Conservation (phyloP, 2,888 invertebrate species). For the Caenorhabditis doughertyi region DNA sequence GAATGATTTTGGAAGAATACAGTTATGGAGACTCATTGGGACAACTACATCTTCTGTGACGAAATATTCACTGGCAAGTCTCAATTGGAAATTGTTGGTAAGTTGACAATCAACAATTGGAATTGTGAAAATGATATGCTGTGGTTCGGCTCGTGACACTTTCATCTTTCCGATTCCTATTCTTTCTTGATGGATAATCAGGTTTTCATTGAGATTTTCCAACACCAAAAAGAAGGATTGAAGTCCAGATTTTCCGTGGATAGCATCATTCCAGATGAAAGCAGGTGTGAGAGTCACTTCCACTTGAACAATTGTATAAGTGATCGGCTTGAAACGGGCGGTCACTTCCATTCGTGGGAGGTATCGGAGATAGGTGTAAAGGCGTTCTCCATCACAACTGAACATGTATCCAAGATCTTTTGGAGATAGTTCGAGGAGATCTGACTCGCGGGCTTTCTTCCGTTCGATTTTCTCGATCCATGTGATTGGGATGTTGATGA, state of each 20-base stretch:
- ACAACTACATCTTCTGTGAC: conserved; percentile 84
- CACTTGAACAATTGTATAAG: conserved; percentile 85
- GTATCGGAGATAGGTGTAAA: conserved; percentile 90
- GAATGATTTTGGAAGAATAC: conserved; percentile 91
- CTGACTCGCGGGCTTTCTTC: conserved; percentile 86
- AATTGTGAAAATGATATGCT: conserved; percentile 94
- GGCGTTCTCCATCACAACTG: conserved; percentile 75
- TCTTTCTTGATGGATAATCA: conserved; percentile 96
- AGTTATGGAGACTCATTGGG: conserved; percentile 88
- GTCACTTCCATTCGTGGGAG: conserved; percentile 92
- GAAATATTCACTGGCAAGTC: conserved; percentile 87
- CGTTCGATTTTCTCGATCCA: conserved; percentile 91
- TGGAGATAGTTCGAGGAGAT: conserved; percentile 91
- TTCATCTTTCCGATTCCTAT: conserved; percentile 91
- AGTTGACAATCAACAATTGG: conserved; percentile 92
- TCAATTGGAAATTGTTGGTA: conserved; percentile 91
- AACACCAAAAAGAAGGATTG: conserved; percentile 99
- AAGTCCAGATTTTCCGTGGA: conserved; percentile 89
- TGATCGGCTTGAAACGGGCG: conserved; percentile 94
- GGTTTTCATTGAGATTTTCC: conserved; percentile 94
- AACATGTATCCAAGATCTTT: conserved; percentile 88
- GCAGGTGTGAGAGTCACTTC: conserved; percentile 85
- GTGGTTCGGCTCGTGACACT: conserved; percentile 88
- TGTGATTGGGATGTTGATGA: conserved; percentile 86
- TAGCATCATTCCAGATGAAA: conserved; percentile 84